A percentile compares a stretch with the other conserved stretches of the same genome.
These are phyloP conservation scores for Halichondria panicea DNA, from an alignment of 37 sponge, comb jelly and placozoan species.

Conservation along the genomic window DNA sequence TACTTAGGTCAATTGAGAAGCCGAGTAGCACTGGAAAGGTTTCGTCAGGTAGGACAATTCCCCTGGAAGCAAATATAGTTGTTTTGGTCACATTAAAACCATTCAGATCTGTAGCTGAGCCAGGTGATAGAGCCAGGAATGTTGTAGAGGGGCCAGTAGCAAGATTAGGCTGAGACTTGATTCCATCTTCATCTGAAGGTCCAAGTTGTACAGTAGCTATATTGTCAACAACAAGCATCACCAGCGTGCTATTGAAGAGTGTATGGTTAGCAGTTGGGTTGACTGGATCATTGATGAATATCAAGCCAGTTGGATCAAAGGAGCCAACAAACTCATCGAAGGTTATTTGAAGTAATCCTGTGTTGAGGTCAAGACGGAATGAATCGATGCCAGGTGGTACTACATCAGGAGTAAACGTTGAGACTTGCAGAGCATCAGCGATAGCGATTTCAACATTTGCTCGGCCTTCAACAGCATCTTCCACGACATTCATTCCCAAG, in stretches of 20 bases:
- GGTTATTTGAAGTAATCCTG: slow-evolving; percentile 51
- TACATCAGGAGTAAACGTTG: slow-evolving; percentile 54
- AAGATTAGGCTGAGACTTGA: slow-evolving; percentile 42
- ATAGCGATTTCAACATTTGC: slow-evolving; percentile 39
- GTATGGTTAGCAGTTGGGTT: slow-evolving; percentile 38
- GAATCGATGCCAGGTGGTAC: slow-evolving; percentile 52
- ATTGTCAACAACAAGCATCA: slow-evolving; percentile 24
- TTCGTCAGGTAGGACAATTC: slow-evolving; percentile 54
- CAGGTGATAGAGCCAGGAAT: slow-evolving; percentile 45
- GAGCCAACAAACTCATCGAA: slow-evolving; percentile 72
- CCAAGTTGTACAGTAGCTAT: slow-evolving; percentile 51
- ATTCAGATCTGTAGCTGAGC: slow-evolving; percentile 60
- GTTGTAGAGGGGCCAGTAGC: slow-evolving; percentile 39
- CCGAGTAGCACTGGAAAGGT: slow-evolving; percentile 55
- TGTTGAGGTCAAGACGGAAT: slow-evolving; percentile 69
- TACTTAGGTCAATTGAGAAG: slow-evolving; percentile 70
- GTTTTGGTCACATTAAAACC: slow-evolving; percentile 32
- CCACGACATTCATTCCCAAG: slow-evolving; percentile 34
- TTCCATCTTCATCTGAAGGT: slow-evolving; percentile 53
- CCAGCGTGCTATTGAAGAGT: slow-evolving; percentile 43
- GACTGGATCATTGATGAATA: slow-evolving; percentile 33
- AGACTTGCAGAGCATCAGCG: slow-evolving; percentile 58
- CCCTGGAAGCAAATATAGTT: slow-evolving; percentile 12
- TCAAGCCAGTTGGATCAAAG: slow-evolving; percentile 34
- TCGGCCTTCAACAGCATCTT: slow-evolving; percentile 31